Conservation (phyloP, 1,140 invertebrate genomes). For the Platorchestia sp. region DNA sequence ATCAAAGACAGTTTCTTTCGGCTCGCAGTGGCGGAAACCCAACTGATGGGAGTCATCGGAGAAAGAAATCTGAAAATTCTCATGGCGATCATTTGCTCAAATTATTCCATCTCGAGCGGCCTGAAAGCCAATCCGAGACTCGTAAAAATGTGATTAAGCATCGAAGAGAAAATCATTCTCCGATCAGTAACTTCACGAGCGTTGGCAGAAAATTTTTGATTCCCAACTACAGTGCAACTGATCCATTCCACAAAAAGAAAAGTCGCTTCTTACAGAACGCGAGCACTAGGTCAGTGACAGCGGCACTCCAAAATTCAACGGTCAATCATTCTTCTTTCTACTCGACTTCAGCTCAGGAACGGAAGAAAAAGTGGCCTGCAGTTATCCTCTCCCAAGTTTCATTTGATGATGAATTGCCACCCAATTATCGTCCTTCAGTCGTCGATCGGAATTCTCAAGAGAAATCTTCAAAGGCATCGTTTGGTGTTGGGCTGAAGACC, state of each 20-base stretch:
- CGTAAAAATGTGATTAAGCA: not conserved
- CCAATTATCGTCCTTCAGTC: constrained; percentile 5
- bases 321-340: constrained; percentile 5
- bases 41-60: not conserved
- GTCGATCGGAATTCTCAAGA: constrained; percentile 11
- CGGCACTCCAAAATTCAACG: not conserved
- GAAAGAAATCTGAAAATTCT: not conserved
- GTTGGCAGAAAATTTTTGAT: not conserved
- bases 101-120: not conserved
- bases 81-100: not conserved
- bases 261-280: not conserved
- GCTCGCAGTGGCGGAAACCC: not conserved
- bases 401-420: constrained; percentile 26
- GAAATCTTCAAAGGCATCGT: not conserved
- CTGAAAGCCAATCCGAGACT: not conserved
- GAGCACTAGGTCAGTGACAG: not conserved
- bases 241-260: not conserved
- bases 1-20: not conserved
- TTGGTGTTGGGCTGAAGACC: not conserved
- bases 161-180: not conserved
- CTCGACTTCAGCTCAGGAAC: not conserved
- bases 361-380: not conserved
- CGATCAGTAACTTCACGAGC: not conserved
- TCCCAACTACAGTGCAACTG: not conserved
- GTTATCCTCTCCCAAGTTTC: not conserved